Base-by-base conservation (phyloP, 2,888 invertebrate genomes). In the Invenusta paracnida region DNA sequence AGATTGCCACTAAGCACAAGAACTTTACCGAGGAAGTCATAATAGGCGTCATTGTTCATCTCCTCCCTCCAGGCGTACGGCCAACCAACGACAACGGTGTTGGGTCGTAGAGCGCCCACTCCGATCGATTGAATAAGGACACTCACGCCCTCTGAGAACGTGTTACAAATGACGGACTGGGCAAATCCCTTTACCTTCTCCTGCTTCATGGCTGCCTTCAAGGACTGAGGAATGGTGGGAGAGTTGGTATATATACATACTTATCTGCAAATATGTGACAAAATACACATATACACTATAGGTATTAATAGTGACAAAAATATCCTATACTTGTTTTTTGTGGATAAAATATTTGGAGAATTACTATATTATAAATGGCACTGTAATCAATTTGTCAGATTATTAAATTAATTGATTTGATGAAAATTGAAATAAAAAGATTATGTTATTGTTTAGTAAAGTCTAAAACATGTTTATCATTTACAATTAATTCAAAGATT, bases 171-270 rank as follows among this genome's bases (percentile, higher is more conserved):
- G 81, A 88, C 85, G 0, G 88, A 88, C 82, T 89, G 89, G 23
- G 88, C 87, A 85, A 89, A 89, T 13, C 89, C 89, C 85, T 88
- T 88, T 5, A 88, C 88, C 31, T 88, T 88, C 25, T 88, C 87
- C 0, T 79, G 81, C 17, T 29, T 82, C 88, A 89, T 86, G 28
- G 83, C 27, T 0, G 87, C 81, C 23, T 87, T 86, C 82, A 88
- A 23, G 2, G 30, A 82, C 88, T 88, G 84, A 11, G 13, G n/a
- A 66, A 83, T n/a, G 82, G 82, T 29, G 30, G 2, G 23, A 23
- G 0, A 30, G 82, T n/a, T 81, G n/a, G 5, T 29, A 27, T 30
- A 48, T 5, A 17, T 48, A 17, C 5, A 48, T 48, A 48, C 17
- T 48, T 48, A 5, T 11, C 48, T 48, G 48, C 17, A 48, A 48